phyloP scores from a whole-genome alignment of 2,888 invertebrate species.

The Ernsta delagoae region DNA sequence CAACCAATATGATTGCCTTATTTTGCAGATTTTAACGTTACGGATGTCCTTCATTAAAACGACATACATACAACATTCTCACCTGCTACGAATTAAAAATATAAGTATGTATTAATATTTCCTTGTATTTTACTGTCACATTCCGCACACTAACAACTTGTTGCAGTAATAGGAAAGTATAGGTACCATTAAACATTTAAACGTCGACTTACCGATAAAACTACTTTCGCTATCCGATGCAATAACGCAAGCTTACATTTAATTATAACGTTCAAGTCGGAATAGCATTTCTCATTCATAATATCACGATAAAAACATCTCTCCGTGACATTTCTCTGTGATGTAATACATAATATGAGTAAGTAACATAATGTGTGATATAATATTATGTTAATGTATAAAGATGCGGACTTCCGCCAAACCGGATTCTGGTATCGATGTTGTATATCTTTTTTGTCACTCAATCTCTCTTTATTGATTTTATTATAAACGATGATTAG shows the following conservation, averaged over 20 bases:
- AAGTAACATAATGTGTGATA: constrained; percentile 32
- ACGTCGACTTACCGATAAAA: constrained; percentile 24
- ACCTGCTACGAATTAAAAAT: neutral
- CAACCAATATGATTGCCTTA: too few species aligned
- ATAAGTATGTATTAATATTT: neutral
- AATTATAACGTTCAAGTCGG: constrained; percentile 30
- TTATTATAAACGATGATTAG: constrained; percentile 13
- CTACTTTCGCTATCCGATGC: constrained; percentile 23
- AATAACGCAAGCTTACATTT: constrained; percentile 24
- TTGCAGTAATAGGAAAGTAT: constrained; percentile 12
- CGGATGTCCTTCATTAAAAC: too few species aligned
- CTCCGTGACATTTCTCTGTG: constrained; percentile 35
- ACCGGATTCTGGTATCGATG: constrained; percentile 25
- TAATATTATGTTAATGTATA: constrained; percentile 34
- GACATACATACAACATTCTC: too few species aligned
- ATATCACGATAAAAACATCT: constrained; percentile 30
- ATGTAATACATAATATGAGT: constrained; percentile 16
- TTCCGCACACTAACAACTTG: neutral
- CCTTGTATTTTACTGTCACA: constrained; percentile 6
- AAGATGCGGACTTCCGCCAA: constrained; percentile 30
- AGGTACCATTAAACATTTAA: constrained; percentile 24
- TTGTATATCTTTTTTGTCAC: constrained; percentile 4
- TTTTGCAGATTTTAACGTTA: too few species aligned
- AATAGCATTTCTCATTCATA: constrained; percentile 28
- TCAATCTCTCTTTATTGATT: neutral